A percentile compares a stretch with the other conserved stretches of the same genome.
Evolutionary conservation across 1,140 invertebrate species (phyloP).

Genomic region (Planococcus citri): DNA sequence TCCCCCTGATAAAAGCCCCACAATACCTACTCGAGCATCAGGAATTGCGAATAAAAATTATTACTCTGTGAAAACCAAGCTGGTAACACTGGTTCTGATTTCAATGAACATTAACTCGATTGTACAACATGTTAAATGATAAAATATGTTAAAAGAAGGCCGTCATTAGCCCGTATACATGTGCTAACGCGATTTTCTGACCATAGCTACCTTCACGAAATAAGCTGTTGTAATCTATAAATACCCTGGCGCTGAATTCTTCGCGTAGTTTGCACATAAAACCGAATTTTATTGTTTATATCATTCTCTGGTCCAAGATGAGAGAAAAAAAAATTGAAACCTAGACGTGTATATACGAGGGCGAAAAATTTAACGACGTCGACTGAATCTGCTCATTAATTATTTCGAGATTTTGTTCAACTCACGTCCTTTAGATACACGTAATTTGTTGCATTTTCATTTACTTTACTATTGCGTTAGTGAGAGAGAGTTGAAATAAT

Average conservation of each 20-base stretch:
- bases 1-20: too few relatives aligned
- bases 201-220: neutral
- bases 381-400: neutral
- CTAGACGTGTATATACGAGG: neutral
- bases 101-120: neutral
- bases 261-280: conserved; percentile 9
- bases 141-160: neutral
- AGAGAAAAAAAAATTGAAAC: conserved; percentile 8
- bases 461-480: neutral
- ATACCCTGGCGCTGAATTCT: conserved; percentile 16
- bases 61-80: too few relatives aligned
- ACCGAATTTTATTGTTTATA: conserved; percentile 3
- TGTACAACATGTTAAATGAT: too few relatives aligned
- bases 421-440: too few relatives aligned
- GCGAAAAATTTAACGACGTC: too few relatives aligned
- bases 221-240: conserved; percentile 17
- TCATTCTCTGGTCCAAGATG: neutral
- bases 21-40: too few relatives aligned
- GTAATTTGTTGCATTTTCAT: too few relatives aligned
- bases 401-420: neutral
- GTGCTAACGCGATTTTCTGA: neutral
- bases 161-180: neutral
- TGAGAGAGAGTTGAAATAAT: too few relatives aligned
- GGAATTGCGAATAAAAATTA: too few relatives aligned
- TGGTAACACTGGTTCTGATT: neutral